These are phyloP conservation scores for Mythimna ferrago DNA, from an alignment of 2,888 invertebrate species.

Conservation along the genomic window DNA sequence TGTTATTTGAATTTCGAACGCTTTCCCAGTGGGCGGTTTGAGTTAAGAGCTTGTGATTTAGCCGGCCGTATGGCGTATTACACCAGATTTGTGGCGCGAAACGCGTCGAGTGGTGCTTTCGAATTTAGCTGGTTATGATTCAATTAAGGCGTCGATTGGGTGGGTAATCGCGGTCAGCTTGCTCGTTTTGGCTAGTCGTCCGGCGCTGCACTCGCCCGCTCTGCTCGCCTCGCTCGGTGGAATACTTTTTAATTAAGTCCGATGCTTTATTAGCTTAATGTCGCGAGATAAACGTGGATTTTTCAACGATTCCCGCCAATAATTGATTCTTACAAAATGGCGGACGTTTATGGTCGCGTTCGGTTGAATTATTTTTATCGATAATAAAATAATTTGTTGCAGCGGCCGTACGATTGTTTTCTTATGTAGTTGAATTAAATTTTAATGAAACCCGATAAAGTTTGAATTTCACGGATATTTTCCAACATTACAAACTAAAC, in stretches of 20 bases:
- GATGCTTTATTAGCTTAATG: constrained; percentile 91
- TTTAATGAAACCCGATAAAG: constrained; percentile 86
- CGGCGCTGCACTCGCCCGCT: constrained; percentile 71
- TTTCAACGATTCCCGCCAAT: constrained; percentile 78
- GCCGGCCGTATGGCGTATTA: constrained; percentile 83
- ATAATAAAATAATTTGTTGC: constrained; percentile 77
- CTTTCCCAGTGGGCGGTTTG: constrained; percentile 86
- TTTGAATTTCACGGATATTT: constrained; percentile 89
- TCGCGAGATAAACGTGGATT: constrained; percentile 80
- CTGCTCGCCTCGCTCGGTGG: constrained; percentile 70
- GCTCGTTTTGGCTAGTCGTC: constrained; percentile 78
- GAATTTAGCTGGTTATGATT: constrained; percentile 84
- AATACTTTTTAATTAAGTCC: constrained; percentile 89
- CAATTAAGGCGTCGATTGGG: constrained; percentile 86
- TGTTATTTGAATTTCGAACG: constrained; percentile 85
- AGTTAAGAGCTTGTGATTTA: constrained; percentile 82
- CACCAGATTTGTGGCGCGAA: constrained; percentile 75
- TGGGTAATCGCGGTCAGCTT: constrained; percentile 74
- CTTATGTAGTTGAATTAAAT: constrained; percentile 78
- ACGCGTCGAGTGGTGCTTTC: constrained; percentile 76
- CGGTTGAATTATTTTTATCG: constrained; percentile 77
- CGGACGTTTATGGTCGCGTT: constrained; percentile 64
- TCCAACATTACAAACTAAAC: constrained; percentile 87
- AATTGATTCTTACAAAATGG: constrained; percentile 76
- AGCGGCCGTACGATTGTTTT: constrained; percentile 65